These are phyloP conservation scores for Nebria brevicollis DNA, from an alignment of 2,888 invertebrate species.

Conservation along the genomic window DNA sequence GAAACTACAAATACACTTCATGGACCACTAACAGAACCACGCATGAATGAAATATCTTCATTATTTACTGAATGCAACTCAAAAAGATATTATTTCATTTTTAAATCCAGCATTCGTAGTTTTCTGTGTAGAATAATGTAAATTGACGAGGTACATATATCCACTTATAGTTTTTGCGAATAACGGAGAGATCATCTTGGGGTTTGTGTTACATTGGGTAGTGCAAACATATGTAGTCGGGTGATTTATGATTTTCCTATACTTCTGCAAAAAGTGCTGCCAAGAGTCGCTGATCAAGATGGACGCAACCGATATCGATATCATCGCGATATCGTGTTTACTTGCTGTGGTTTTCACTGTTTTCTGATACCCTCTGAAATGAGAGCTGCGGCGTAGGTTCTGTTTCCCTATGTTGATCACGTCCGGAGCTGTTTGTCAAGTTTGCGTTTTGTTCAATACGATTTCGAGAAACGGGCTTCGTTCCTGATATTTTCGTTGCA, in stretches of 20 bases:
- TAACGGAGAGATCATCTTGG: neutral
- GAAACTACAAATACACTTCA: neutral
- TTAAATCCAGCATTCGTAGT: too few relatives aligned
- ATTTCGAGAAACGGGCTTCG: neutral
- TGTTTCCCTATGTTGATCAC: constrained; percentile 24
- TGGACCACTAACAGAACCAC: neutral
- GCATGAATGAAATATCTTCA: neutral
- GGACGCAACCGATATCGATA: constrained; percentile 33
- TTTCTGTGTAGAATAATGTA: too few relatives aligned
- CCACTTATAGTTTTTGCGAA: neutral
- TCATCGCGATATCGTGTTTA: constrained; percentile 37
- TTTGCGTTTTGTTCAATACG: constrained; percentile 28
- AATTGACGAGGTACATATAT: neutral
- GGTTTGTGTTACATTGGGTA: constrained; percentile 13
- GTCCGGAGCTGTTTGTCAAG: constrained; percentile 13
- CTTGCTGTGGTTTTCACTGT: constrained; percentile 7
- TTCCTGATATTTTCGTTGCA: neutral
- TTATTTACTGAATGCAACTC: neutral
- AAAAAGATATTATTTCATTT: too few relatives aligned
- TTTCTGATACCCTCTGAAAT: neutral
- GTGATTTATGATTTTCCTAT: constrained; percentile 33
- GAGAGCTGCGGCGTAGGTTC: neutral
- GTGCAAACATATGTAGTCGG: constrained; percentile 38
- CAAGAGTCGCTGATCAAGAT: constrained; percentile 33
- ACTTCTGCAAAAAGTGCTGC: constrained; percentile 2